These are phyloP conservation scores for Drosophila auraria DNA, from an alignment of 1,140 invertebrate genomes.

Conservation along the genomic window DNA sequence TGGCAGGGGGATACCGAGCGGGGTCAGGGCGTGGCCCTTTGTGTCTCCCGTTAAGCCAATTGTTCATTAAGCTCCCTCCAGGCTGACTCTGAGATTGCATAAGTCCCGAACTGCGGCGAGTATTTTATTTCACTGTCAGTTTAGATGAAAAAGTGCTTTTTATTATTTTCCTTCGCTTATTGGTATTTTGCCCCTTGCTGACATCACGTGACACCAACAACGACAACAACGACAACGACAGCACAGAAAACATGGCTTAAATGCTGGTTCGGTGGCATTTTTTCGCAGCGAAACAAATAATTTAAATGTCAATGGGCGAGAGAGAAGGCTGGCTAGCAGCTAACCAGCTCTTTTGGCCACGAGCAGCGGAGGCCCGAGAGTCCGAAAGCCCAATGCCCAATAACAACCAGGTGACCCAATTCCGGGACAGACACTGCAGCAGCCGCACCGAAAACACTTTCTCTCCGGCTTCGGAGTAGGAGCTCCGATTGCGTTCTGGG, in stretches of 20 bases:
- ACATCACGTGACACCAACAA: constrained; percentile 66
- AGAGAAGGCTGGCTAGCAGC: constrained; percentile 24
- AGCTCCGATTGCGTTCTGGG: constrained; percentile 42
- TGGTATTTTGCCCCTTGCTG: constrained; percentile 64
- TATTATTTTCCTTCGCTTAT: constrained; percentile 39
- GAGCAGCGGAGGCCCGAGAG: constrained; percentile 24
- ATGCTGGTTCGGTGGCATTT: constrained; percentile 73
- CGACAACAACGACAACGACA: constrained; percentile 13
- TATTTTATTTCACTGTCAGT: constrained; percentile 74
- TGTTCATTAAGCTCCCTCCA: constrained; percentile 52
- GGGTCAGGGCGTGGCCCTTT: constrained; percentile 37
- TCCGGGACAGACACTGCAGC: constrained; percentile 53
- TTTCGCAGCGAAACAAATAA: constrained; percentile 62
- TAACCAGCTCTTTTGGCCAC: constrained; percentile 21
- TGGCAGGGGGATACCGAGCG: not conserved
- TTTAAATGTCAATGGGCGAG: constrained; percentile 78
- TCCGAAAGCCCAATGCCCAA: constrained; percentile 15
- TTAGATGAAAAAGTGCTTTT: constrained; percentile 51
- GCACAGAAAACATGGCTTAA: constrained; percentile 32
- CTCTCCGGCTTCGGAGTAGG: constrained; percentile 51
- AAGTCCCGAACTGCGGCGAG: constrained; percentile 33
- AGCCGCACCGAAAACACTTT: constrained; percentile 67
- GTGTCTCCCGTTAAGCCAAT: constrained; percentile 39
- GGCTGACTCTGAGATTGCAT: constrained; percentile 11
- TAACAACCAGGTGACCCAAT: constrained; percentile 66